These are phyloP conservation scores for Andrena dorsata DNA, from an alignment of 2,888 invertebrate species.

Conservation along the genomic window DNA sequence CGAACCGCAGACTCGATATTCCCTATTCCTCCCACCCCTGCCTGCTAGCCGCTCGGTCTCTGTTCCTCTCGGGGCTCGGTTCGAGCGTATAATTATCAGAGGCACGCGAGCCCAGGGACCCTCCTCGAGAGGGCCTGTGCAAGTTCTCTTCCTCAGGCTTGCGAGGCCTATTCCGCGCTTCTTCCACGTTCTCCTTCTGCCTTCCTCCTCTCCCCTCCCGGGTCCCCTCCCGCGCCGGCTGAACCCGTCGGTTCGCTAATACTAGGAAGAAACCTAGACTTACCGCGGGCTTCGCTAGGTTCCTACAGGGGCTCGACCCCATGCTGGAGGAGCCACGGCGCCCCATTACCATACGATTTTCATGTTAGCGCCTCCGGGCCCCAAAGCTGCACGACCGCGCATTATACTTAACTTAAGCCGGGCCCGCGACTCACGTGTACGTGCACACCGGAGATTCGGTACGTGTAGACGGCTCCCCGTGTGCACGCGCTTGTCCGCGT, in stretches of 20 bases:
- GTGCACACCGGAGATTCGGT: slow-evolving; percentile 30
- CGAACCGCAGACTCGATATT: slow-evolving; percentile 82
- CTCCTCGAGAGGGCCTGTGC: slow-evolving; percentile 70
- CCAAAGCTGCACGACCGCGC: slow-evolving; percentile 81
- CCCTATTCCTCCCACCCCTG: slow-evolving; percentile 58
- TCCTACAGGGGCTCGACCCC: slow-evolving; percentile 71
- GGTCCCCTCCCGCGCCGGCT: slow-evolving; percentile 35
- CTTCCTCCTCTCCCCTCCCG: slow-evolving; percentile 20
- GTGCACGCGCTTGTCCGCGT: slow-evolving; percentile 7
- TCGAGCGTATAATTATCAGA: slow-evolving; percentile 83
- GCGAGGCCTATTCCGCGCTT: slow-evolving; percentile 36
- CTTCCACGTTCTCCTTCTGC: slow-evolving; percentile 1
- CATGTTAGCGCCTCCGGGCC: slow-evolving; percentile 83
- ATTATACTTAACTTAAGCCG: slow-evolving; percentile 77
- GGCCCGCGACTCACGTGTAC: slow-evolving; percentile 42
- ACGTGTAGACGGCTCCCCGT: background rate
- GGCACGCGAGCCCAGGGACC: slow-evolving; percentile 82
- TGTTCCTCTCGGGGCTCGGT: slow-evolving; percentile 69
- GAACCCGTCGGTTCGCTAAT: slow-evolving; percentile 60
- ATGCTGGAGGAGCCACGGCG: slow-evolving; percentile 72
- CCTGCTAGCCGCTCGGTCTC: slow-evolving; percentile 48
- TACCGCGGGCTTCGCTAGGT: slow-evolving; percentile 70
- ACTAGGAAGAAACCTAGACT: slow-evolving; percentile 77
- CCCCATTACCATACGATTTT: slow-evolving; percentile 83
- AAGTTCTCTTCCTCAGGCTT: slow-evolving; percentile 57